phyloP scores from a whole-genome alignment of 2,113 vertebrate genomes.

The Marmota flaviventris region DNA sequence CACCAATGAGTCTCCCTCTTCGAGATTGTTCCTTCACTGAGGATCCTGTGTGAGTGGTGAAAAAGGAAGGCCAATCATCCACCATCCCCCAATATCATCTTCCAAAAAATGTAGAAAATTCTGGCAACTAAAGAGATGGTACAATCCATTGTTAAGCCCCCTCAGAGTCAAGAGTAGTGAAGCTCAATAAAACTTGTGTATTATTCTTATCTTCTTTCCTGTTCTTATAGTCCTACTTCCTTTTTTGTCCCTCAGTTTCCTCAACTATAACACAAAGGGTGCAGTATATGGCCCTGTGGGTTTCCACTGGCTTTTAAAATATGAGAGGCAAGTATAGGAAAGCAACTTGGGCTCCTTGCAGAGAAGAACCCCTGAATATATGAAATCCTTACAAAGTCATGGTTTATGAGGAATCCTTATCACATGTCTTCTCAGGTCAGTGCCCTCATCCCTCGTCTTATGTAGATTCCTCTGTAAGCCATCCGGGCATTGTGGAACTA shows the following conservation, averaged over 20 bases:
- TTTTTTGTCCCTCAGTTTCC: not conserved
- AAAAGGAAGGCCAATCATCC: not conserved
- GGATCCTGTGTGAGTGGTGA: not conserved
- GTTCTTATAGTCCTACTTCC: not conserved
- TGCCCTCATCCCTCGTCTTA: accelerated
- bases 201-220: not conserved
- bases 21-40: not conserved
- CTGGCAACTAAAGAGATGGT: not conserved
- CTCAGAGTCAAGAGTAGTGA: not conserved
- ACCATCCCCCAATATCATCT: accelerated
- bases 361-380: not conserved
- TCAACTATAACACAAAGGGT: not conserved
- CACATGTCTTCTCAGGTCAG: too few relatives aligned
- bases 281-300: too few relatives aligned
- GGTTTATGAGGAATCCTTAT: not conserved
- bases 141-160: not conserved
- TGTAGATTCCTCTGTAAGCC: not conserved
- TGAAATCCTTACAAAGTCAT: not conserved
- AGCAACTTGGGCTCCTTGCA: not conserved
- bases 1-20: not conserved
- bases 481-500: too few relatives aligned
- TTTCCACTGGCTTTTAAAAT: not conserved
- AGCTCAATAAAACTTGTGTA: too few relatives aligned
- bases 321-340: not conserved
- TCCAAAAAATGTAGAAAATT: not conserved